Conservation (phyloP, 92 coral and sea anemone species). For the Epizoanthus scotinus region DNA sequence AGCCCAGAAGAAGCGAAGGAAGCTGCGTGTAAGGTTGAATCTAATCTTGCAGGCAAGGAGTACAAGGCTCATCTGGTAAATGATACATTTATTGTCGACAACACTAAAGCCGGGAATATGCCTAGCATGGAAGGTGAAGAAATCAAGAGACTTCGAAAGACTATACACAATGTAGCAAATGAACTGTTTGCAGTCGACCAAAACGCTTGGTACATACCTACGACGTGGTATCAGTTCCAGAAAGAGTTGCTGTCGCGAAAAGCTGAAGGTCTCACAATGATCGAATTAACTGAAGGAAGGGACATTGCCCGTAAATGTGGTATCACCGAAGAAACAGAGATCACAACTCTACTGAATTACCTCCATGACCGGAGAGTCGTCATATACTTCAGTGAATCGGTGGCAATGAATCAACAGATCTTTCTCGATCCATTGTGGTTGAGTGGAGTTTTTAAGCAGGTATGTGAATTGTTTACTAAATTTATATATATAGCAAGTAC, state of each 20-base stretch:
- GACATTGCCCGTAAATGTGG: constrained; percentile 11
- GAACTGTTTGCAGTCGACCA: background rate
- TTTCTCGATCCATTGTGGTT: constrained; percentile 17
- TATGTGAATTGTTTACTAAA: background rate
- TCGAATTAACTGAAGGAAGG: background rate
- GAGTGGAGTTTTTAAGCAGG: background rate
- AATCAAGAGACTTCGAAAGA: constrained; percentile 11
- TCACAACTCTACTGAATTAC: constrained; percentile 3
- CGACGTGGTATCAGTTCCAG: constrained; percentile 18
- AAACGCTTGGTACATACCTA: background rate
- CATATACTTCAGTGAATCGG: constrained; percentile 10
- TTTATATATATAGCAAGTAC: too few relatives aligned
- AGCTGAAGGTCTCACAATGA: background rate
- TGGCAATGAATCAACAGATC: background rate
- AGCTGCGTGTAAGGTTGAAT: constrained; percentile 8
- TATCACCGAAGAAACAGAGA: constrained; percentile 4
- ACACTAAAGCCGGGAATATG: constrained; percentile 17
- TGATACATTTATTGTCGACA: background rate
- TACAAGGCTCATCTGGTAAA: constrained; percentile 11
- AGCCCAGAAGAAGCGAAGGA: background rate
- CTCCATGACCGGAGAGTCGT: constrained; percentile 18
- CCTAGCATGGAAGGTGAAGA: background rate
- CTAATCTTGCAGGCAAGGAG: background rate
- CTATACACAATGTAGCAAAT: background rate
- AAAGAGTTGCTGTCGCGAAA: background rate